A percentile compares a stretch with the other conserved stretches of the same genome.
phyloP scores from a whole-genome alignment of 2,888 invertebrate species.

The Diarsia rubi region DNA sequence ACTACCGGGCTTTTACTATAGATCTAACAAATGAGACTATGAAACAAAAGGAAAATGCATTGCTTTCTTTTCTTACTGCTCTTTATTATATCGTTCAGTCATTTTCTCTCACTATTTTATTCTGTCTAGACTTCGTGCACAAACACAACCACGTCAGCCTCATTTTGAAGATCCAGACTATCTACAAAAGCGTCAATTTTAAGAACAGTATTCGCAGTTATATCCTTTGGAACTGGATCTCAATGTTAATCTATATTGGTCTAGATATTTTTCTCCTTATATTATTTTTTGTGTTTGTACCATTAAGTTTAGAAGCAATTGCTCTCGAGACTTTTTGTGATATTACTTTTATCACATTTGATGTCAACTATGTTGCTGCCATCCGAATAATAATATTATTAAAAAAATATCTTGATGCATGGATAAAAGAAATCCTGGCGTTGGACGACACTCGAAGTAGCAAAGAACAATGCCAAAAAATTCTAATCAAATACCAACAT shows the following conservation, averaged over 20 bases:
- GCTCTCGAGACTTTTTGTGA: not conserved
- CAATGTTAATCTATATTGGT: not conserved
- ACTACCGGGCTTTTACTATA: not conserved
- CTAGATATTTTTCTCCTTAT: not conserved
- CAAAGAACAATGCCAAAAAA: no score
- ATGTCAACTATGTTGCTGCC: conserved; percentile 22
- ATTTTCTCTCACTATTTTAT: not conserved
- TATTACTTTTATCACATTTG: not conserved
- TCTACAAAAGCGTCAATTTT: not conserved
- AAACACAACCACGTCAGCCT: conserved; percentile 1
- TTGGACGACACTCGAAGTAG: not conserved
- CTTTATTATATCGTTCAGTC: not conserved
- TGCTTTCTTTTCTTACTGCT: not conserved
- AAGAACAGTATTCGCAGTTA: not conserved
- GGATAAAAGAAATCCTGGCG: not conserved
- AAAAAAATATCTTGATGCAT: conserved; percentile 21
- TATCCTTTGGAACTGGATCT: conserved; percentile 26
- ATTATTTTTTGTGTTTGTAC: not conserved
- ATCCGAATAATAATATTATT: conserved; percentile 29
- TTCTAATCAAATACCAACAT: not conserved
- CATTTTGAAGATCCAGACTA: conserved; percentile 17
- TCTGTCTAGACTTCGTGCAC: not conserved
- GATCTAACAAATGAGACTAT: not conserved
- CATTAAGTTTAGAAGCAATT: not conserved
- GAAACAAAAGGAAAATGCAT: not conserved